phyloP scores from a whole-genome alignment of 1,140 invertebrate genomes.

The Drosophila novamexicana region DNA sequence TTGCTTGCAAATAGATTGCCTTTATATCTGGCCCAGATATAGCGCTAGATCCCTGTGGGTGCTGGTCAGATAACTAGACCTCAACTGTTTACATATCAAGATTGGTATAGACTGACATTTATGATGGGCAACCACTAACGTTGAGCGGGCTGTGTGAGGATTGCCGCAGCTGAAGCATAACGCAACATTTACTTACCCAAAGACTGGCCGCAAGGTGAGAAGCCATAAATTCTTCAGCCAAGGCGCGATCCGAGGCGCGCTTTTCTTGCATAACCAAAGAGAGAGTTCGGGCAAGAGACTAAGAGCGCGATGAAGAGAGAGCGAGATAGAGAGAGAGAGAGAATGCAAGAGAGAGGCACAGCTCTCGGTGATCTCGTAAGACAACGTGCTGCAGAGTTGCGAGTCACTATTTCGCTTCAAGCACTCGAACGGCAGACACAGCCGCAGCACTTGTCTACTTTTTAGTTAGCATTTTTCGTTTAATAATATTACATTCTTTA shows the following conservation, averaged over 20 bases:
- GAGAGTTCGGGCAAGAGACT: neutral
- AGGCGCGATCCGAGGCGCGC: conserved; percentile 9
- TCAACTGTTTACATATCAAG: conserved; percentile 22
- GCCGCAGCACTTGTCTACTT: neutral
- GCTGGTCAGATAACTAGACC: conserved; percentile 16
- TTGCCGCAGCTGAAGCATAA: conserved; percentile 28
- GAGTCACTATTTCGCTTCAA: neutral
- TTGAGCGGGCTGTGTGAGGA: neutral
- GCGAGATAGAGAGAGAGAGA: conserved; percentile 5
- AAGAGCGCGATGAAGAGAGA: neutral
- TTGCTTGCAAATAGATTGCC: conserved; percentile 17
- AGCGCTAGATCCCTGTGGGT: no score
- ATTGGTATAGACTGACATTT: conserved; percentile 26
- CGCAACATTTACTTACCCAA: conserved; percentile 63
- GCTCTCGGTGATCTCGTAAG: neutral
- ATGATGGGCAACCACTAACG: conserved; percentile 65
- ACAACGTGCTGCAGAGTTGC: neutral
- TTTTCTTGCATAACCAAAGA: conserved; percentile 36
- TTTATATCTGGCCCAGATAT: neutral
- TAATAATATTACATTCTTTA: neutral
- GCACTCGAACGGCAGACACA: neutral
- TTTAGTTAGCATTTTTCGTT: neutral
- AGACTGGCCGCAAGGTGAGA: conserved; percentile 13
- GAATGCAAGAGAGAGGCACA: neutral
- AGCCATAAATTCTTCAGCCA: conserved; percentile 16